Conservation (phyloP, 2,113 vertebrate species). For the Hemicordylus capensis region DNA sequence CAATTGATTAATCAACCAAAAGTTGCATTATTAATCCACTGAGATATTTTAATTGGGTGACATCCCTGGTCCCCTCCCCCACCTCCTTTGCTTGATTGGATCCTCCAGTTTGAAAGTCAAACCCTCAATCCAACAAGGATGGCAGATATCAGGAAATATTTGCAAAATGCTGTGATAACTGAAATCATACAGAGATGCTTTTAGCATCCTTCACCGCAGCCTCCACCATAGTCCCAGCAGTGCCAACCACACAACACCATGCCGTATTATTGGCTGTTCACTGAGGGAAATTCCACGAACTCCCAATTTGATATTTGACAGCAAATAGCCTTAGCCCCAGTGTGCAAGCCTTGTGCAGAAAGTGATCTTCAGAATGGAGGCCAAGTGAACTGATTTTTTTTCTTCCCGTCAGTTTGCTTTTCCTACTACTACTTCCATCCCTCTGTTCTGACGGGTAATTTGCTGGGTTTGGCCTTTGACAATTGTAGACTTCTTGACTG, state of each 20-base stretch:
- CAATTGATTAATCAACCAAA: too few relatives aligned
- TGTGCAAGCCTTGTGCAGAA: too few relatives aligned
- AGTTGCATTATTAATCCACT: too few relatives aligned
- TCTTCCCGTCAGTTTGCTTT: not conserved
- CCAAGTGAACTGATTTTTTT: not conserved
- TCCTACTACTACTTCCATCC: not conserved
- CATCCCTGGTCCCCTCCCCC: too few relatives aligned
- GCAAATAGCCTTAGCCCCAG: not conserved
- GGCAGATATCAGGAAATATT: not conserved
- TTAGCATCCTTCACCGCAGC: not conserved
- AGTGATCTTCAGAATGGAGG: too few relatives aligned
- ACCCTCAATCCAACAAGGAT: not conserved
- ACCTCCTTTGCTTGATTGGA: not conserved
- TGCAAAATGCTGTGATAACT: not conserved
- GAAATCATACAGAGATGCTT: not conserved
- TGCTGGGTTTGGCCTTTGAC: conserved; percentile 20
- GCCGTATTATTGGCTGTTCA: not conserved
- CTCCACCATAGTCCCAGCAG: not conserved
- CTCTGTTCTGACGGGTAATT: conserved; percentile 20
- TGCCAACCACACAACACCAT: not conserved
- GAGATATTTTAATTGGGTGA: too few relatives aligned
- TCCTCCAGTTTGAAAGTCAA: not conserved
- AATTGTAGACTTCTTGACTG: conserved; percentile 34
- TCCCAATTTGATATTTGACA: not conserved
- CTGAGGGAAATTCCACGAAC: not conserved